phyloP scores from a whole-genome alignment of 2,113 vertebrate species.

The Lophura nycthemera region DNA sequence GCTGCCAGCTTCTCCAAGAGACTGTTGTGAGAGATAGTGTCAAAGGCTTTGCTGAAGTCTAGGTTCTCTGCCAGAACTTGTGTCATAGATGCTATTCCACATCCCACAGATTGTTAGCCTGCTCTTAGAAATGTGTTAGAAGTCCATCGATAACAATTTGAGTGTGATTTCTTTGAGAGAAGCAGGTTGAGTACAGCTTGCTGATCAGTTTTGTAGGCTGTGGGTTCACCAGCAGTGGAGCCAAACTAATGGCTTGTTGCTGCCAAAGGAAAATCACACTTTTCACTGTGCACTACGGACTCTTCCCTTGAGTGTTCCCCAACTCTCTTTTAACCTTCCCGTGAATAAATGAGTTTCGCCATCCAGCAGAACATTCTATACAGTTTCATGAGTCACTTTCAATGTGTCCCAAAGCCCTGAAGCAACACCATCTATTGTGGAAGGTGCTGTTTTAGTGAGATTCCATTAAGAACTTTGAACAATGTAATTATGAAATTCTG shows the following conservation, averaged over 20 bases:
- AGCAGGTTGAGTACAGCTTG: not conserved
- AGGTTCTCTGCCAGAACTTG: not conserved
- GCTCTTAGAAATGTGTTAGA: not conserved
- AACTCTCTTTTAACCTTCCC: not conserved
- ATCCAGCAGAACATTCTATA: not conserved
- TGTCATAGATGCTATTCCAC: not conserved
- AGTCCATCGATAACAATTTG: not conserved
- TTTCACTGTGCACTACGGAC: not conserved
- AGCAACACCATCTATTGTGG: not conserved
- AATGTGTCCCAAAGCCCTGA: not conserved
- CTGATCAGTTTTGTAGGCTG: not conserved
- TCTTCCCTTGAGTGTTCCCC: not conserved
- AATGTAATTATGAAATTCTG: not conserved
- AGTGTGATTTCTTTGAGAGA: not conserved
- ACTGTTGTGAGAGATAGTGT: too few species aligned
- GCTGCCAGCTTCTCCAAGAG: too few species aligned
- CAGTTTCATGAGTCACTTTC: not conserved
- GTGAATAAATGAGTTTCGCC: not conserved
- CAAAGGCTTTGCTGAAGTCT: too few species aligned
- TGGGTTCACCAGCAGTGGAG: not conserved
- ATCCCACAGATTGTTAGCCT: not conserved
- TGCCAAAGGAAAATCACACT: not conserved
- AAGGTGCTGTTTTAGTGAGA: not conserved
- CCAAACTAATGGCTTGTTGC: not conserved
- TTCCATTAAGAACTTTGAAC: not conserved